These are phyloP conservation scores for Meteorus colon DNA, from an alignment of 2,888 invertebrate species.

Conservation along the genomic window DNA sequence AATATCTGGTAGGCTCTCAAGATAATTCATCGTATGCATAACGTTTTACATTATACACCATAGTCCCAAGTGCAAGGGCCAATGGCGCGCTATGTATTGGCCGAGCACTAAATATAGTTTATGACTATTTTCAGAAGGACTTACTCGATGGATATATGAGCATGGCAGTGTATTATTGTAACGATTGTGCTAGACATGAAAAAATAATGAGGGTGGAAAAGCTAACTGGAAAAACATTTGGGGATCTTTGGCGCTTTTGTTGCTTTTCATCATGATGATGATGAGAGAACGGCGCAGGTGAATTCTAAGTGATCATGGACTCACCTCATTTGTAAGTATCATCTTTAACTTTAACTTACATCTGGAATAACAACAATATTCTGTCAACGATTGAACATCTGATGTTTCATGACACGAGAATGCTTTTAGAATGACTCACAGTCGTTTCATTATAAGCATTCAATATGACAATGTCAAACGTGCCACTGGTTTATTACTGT, in stretches of 20 bases:
- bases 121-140: slow-evolving; percentile 18
- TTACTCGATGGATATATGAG: slow-evolving; percentile 4
- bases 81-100: not conserved
- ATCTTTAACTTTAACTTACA: not conserved
- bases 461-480: slow-evolving; percentile 22
- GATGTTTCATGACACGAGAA: not conserved
- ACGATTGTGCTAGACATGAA: not conserved
- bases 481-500: slow-evolving; percentile 24
- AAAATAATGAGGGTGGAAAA: not conserved
- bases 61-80: not conserved
- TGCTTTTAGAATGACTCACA: slow-evolving; percentile 19
- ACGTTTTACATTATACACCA: not conserved
- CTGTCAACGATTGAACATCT: not conserved
- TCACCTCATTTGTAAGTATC: not conserved
- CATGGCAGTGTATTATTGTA: not conserved
- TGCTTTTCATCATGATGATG: not conserved
- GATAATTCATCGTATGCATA: no score
- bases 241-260: not conserved
- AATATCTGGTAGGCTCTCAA: no score
- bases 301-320: not conserved
- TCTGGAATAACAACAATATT: not conserved
- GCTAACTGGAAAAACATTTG: not conserved
- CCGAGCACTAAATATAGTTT: slow-evolving; percentile 15
- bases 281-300: slow-evolving; percentile 8
- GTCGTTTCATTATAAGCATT: not conserved